Evolutionary conservation across 2,113 vertebrate species (phyloP).

Genomic region (Egretta garzetta): DNA sequence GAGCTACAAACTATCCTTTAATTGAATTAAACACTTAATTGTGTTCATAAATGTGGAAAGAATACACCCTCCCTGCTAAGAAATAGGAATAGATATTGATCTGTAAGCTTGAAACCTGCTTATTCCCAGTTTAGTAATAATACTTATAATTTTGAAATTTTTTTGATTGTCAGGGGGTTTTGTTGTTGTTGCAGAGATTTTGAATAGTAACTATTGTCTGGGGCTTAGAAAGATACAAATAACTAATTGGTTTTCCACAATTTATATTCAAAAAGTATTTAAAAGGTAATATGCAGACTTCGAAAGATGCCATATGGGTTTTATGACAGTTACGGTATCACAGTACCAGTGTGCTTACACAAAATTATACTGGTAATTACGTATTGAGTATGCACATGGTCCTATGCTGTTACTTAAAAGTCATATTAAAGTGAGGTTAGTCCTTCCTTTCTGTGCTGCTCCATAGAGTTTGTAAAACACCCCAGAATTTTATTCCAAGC

Average conservation of each 20-base stretch:
- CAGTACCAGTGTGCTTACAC: neutral
- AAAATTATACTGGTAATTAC: neutral
- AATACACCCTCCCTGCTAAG: neutral
- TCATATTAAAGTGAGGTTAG: neutral
- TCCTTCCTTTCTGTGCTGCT: neutral
- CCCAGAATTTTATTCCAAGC: neutral
- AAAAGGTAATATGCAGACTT: neutral
- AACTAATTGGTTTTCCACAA: neutral
- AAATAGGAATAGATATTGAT: neutral
- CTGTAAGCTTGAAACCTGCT: neutral
- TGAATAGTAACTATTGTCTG: neutral
- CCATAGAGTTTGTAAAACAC: neutral
- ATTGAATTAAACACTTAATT: constrained; percentile 32
- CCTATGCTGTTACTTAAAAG: neutral
- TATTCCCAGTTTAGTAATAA: neutral
- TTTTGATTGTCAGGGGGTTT: neutral
- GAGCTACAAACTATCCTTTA: neutral
- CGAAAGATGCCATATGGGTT: neutral
- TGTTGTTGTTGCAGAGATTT: neutral
- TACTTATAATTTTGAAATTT: neutral
- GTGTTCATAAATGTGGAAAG: neutral
- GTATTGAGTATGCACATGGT: neutral
- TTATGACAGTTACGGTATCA: neutral
- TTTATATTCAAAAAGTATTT: neutral
- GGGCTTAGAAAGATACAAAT: neutral